phyloP scores from a whole-genome alignment of 2,797 vertebrate species.

The Cyprinodon diabolis region DNA sequence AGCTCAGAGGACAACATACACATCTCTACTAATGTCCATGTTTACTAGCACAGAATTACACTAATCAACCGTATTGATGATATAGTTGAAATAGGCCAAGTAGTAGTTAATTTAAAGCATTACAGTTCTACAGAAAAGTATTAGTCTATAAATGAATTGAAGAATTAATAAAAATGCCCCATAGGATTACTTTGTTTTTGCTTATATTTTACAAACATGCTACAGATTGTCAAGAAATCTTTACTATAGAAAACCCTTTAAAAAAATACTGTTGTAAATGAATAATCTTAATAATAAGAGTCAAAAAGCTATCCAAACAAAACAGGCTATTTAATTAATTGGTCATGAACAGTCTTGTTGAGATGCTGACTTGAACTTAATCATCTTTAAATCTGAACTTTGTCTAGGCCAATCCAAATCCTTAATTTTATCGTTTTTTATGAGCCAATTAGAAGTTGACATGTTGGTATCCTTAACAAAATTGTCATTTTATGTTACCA shows the following conservation, averaged over 20 bases:
- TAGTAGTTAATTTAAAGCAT: neutral
- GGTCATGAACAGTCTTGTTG: neutral
- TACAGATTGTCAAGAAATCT: neutral
- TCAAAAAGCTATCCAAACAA: neutral
- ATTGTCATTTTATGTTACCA: neutral
- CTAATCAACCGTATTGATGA: conserved; percentile 5
- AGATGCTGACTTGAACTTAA: neutral
- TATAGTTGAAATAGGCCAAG: neutral
- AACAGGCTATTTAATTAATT: neutral
- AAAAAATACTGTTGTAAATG: neutral
- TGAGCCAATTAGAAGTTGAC: neutral
- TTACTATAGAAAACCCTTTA: neutral
- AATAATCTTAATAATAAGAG: neutral
- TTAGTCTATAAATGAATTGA: conserved; percentile 5
- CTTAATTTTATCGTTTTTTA: neutral
- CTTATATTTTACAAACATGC: neutral
- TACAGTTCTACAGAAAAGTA: neutral
- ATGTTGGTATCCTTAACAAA: neutral
- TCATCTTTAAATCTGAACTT: neutral
- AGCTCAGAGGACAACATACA: conserved; percentile 21
- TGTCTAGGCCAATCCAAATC: neutral
- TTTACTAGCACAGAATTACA: conserved; percentile 5
- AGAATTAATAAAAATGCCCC: neutral
- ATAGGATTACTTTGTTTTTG: neutral
- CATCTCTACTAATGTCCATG: conserved; percentile 9